Conservation (phyloP, 2,888 invertebrate genomes). For the Flexamia atlantica region DNA sequence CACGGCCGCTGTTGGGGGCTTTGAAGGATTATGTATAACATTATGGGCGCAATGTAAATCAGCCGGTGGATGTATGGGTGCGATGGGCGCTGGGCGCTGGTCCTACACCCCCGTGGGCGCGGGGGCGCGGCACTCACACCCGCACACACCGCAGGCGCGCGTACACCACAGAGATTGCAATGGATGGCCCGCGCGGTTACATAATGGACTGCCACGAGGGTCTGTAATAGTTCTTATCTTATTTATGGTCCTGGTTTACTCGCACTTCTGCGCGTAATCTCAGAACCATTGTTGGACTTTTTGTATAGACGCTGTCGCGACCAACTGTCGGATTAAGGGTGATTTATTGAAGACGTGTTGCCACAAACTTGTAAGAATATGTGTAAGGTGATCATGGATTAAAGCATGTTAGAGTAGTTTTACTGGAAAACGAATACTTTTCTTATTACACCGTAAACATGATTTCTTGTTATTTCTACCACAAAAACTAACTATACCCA, state of each 20-base stretch:
- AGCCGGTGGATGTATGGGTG: neutral
- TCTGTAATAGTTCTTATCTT: conserved; percentile 57
- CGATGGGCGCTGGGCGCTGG: neutral
- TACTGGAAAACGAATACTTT: too few relatives aligned
- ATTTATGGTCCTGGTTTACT: conserved; percentile 52
- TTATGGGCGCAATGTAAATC: neutral
- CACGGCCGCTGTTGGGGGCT: conserved; percentile 4
- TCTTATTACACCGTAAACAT: too few relatives aligned
- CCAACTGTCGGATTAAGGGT: conserved; percentile 26
- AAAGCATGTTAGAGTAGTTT: too few relatives aligned
- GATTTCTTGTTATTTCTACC: too few relatives aligned
- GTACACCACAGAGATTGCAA: conserved; percentile 9
- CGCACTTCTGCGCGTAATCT: conserved; percentile 44
- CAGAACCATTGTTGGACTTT: conserved; percentile 28
- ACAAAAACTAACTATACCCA: too few relatives aligned
- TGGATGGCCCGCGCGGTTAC: conserved; percentile 43
- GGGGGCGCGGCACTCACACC: neutral
- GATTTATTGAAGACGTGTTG: conserved; percentile 12
- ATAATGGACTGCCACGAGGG: conserved; percentile 51
- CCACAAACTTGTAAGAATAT: neutral
- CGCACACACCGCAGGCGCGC: neutral
- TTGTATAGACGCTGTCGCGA: conserved; percentile 2
- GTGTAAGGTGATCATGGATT: too few relatives aligned
- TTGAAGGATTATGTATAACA: neutral
- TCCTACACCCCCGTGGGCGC: neutral